These are phyloP conservation scores for Todiramphus saurophagus DNA, from an alignment of 2,113 vertebrate genomes.

Conservation along the genomic window DNA sequence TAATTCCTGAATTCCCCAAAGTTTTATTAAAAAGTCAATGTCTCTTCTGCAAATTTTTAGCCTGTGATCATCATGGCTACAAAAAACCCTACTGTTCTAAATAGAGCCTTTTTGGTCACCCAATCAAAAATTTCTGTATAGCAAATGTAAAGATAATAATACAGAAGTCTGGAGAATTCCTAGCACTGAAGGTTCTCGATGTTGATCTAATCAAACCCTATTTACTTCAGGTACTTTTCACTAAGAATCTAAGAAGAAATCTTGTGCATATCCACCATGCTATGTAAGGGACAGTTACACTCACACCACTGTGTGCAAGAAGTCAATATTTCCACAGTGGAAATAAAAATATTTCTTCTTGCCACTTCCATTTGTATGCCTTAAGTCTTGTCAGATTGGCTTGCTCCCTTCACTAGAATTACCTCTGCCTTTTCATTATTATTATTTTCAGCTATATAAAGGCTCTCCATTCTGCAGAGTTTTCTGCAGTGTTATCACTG, in stretches of 20 bases:
- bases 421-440: not conserved
- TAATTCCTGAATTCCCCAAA: not conserved
- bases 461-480: not conserved
- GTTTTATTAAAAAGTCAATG: accelerated
- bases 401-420: not conserved
- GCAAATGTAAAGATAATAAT: not conserved
- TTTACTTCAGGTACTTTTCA: not conserved
- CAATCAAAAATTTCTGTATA: not conserved
- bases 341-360: not conserved
- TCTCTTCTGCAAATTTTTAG: not conserved
- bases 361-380: not conserved
- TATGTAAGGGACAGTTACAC: not conserved
- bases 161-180: not conserved
- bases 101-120: not conserved
- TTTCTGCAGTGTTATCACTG: not conserved
- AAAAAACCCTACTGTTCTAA: not conserved
- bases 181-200: not conserved
- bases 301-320: not conserved
- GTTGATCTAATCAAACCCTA: not conserved
- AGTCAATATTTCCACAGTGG: not conserved
- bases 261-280: no score
- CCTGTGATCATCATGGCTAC: not conserved
- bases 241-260: not conserved
- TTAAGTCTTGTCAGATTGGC: not conserved
- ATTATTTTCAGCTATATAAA: not conserved